Conservation (phyloP, 35 echinoderm and acorn worm genomes). For the Holothuria glaberrima region DNA sequence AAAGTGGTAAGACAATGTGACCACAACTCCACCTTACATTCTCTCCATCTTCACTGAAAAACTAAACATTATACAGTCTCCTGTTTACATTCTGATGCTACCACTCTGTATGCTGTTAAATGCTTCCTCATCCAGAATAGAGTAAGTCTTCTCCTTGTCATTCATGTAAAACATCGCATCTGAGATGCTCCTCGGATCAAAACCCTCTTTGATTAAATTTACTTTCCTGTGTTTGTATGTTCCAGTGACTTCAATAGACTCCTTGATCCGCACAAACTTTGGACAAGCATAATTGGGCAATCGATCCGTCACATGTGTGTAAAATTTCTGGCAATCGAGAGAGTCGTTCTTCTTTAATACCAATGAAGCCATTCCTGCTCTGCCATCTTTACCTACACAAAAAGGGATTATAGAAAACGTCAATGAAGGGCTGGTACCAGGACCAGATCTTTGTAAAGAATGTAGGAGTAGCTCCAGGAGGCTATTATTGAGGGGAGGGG, state of each 20-base stretch:
- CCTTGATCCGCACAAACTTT: conserved; percentile 75
- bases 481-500: too few species aligned
- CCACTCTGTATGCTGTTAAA: background rate
- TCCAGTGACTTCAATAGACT: conserved; percentile 67
- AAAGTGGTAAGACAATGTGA: too few species aligned
- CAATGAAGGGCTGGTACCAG: too few species aligned
- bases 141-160: conserved; percentile 60
- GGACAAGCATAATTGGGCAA: conserved; percentile 85
- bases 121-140: conserved; percentile 3
- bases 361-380: conserved; percentile 75
- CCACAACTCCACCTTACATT: too few species aligned
- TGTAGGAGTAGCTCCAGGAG: too few species aligned
- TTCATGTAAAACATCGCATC: conserved; percentile 77
- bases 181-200: conserved; percentile 52
- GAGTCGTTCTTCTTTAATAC: conserved; percentile 14
- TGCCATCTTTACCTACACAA: conserved; percentile 66
- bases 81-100: background rate
- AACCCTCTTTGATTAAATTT: conserved; percentile 72
- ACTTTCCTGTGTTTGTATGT: conserved; percentile 81
- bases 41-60: too few species aligned
- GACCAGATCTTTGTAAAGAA: too few species aligned
- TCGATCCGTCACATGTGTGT: conserved; percentile 57
- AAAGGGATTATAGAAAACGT: background rate
- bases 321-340: conserved; percentile 46
- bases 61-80: too few species aligned